These are phyloP conservation scores for Zophobas atratus DNA, from an alignment of 1,140 invertebrate genomes.

Conservation along the genomic window DNA sequence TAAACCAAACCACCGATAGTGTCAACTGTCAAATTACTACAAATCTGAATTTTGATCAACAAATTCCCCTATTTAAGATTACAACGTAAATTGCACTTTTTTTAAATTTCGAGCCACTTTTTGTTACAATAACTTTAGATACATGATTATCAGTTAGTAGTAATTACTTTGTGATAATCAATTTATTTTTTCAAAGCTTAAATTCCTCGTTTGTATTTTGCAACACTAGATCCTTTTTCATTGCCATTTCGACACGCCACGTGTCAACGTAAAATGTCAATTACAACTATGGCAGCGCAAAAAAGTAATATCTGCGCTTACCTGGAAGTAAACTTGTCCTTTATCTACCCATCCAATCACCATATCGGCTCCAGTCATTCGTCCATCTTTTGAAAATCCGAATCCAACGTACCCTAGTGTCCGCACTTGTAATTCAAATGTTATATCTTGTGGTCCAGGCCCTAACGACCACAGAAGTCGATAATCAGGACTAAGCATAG, in stretches of 20 bases:
- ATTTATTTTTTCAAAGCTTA: too few species aligned
- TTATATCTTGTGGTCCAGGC: conserved; percentile 74
- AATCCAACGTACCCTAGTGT: conserved; percentile 87
- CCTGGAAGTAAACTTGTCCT: conserved; percentile 80
- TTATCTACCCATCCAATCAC: conserved; percentile 83
- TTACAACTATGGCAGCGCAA: conserved; percentile 6
- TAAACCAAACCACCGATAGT: too few species aligned
- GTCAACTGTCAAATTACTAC: too few species aligned
- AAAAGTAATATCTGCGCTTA: conserved; percentile 66
- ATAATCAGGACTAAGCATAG: conserved; percentile 66
- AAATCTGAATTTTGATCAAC: too few species aligned
- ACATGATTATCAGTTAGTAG: too few species aligned
- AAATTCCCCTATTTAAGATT: too few species aligned
- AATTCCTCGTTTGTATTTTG: neutral
- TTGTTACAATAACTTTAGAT: too few species aligned
- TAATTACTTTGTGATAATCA: too few species aligned
- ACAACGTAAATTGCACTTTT: too few species aligned
- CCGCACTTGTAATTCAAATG: conserved; percentile 84
- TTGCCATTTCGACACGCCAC: too few species aligned
- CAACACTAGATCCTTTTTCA: too few species aligned
- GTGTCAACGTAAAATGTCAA: neutral
- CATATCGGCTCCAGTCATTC: conserved; percentile 79
- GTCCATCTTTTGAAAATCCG: conserved; percentile 83
- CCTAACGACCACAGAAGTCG: conserved; percentile 66
- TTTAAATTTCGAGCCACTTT: too few species aligned